phyloP scores from a whole-genome alignment of 2,888 invertebrate species.

The Drosophila mulleri region DNA sequence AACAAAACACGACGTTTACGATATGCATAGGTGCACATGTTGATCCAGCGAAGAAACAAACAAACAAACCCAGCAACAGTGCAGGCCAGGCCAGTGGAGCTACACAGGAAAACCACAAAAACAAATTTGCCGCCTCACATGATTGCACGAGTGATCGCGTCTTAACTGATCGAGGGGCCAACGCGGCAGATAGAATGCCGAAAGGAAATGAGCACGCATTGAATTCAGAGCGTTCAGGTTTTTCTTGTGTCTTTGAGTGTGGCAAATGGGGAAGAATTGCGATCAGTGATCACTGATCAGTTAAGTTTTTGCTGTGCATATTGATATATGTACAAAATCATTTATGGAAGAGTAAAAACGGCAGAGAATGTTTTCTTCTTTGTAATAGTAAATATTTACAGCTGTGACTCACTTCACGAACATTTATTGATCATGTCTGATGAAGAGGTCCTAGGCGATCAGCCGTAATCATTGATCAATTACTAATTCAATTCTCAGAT shows the following conservation, averaged over 20 bases:
- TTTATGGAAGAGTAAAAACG: background rate
- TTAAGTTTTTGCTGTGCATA: background rate
- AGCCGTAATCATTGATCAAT: too few relatives aligned
- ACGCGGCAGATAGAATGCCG: slow-evolving; percentile 11
- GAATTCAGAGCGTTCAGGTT: slow-evolving; percentile 10
- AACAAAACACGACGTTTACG: slow-evolving; percentile 63
- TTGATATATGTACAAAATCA: background rate
- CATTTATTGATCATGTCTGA: too few relatives aligned
- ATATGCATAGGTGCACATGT: slow-evolving; percentile 85
- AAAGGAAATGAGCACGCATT: slow-evolving; percentile 46
- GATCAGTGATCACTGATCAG: slow-evolving; percentile 39
- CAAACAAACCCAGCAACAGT: slow-evolving; percentile 40
- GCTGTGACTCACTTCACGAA: background rate
- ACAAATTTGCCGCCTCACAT: slow-evolving; percentile 85
- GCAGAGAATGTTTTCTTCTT: background rate
- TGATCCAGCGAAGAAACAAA: slow-evolving; percentile 74
- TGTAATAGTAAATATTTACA: background rate
- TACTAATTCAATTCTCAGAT: too few relatives aligned
- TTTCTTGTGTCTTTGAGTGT: background rate
- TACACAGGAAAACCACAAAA: slow-evolving; percentile 85
- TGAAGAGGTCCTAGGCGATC: too few relatives aligned
- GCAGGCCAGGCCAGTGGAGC: slow-evolving; percentile 23
- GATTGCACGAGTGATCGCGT: slow-evolving; percentile 74
- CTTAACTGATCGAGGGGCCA: slow-evolving; percentile 29
- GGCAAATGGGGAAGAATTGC: slow-evolving; percentile 12